Conservation (phyloP, 2,113 vertebrate species). For the Rutilus rutilus region DNA sequence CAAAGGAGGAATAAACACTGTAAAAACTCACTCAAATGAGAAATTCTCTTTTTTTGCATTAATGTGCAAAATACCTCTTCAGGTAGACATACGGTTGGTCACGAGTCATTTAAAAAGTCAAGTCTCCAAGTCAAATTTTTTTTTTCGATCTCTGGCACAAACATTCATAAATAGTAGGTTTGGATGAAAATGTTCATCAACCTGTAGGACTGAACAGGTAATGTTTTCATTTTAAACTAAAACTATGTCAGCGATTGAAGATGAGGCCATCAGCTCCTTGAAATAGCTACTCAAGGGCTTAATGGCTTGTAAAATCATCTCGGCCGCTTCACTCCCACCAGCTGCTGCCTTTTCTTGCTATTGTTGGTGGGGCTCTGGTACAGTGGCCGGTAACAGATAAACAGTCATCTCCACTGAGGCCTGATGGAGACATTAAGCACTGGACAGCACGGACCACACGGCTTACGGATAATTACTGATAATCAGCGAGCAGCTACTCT, state of each 20-base stretch:
- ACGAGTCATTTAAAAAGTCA: neutral
- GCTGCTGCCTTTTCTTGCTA: conserved; percentile 19
- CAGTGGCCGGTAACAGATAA: conserved; percentile 33
- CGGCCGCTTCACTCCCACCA: conserved; percentile 7
- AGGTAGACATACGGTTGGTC: neutral
- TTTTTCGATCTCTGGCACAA: neutral
- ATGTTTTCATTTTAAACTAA: neutral
- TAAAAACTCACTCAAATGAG: neutral
- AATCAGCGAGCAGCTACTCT: conserved; percentile 72
- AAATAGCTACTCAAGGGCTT: conserved; percentile 36
- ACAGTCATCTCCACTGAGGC: conserved; percentile 33
- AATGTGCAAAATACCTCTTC: neutral
- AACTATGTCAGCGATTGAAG: neutral
- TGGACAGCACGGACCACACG: conserved; percentile 62
- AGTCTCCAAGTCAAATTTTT: neutral
- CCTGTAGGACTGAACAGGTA: neutral
- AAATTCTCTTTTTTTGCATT: neutral
- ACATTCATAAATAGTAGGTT: neutral
- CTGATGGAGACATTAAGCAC: conserved; percentile 74
- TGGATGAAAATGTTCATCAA: neutral
- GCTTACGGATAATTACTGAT: conserved; percentile 76
- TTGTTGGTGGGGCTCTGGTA: conserved; percentile 29
- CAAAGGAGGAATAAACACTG: neutral
- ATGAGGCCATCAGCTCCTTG: conserved; percentile 26
- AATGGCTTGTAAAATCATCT: conserved; percentile 51